Base-by-base conservation (phyloP, 2,113 vertebrate species). In the Callaeas wilsoni region DNA sequence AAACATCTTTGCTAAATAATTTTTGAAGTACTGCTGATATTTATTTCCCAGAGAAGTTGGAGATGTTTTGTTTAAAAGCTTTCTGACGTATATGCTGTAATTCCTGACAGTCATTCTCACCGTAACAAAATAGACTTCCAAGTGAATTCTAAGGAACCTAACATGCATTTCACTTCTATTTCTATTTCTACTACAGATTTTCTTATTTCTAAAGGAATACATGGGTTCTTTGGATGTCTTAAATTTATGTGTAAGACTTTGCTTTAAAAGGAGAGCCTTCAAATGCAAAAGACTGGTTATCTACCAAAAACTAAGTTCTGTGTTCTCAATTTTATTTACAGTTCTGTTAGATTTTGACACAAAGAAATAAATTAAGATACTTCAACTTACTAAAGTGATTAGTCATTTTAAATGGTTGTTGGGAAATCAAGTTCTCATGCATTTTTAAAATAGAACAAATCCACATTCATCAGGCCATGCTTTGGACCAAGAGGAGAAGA, bases 41-140 rank as follows among this genome's bases (percentile, higher is more conserved):
- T 78, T 92, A 71, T 85, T 84, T 96, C 84, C 81, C 87, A 33
- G 47, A 97, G 70, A 95, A 93, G 32, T 53, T 37, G 67, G 95
- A 93, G 81, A 47, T 7, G 32, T 80, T 96, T 89, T 93, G 26
- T 89, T 91, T 78, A 70, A 94, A 97, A 97, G 78, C 70, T 68
- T 86, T 82, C 60, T 93, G 83, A 37, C 1, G 12, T 70, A 41
- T 57, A 37, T 21, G 33, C 39, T 78, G 23, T 87, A 84, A 62
- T 78, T 52, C 30, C 91, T 96, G 27, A 83, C 42, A 82, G 17
- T 87, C 52, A 79, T 88, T 93, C 87, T 85, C 59, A 60, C 29
- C 5, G 10, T 22, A 96, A 67, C 30, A 89, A 80, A 96, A 94
- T n/a, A 93, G 56, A 94, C 67, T 78, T 96, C 29, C 22, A 74